Percentiles rank a stretch among this genome's conserved stretches.
phyloP scores from a whole-genome alignment of 1,140 invertebrate species.

The Arion vulgaris region DNA sequence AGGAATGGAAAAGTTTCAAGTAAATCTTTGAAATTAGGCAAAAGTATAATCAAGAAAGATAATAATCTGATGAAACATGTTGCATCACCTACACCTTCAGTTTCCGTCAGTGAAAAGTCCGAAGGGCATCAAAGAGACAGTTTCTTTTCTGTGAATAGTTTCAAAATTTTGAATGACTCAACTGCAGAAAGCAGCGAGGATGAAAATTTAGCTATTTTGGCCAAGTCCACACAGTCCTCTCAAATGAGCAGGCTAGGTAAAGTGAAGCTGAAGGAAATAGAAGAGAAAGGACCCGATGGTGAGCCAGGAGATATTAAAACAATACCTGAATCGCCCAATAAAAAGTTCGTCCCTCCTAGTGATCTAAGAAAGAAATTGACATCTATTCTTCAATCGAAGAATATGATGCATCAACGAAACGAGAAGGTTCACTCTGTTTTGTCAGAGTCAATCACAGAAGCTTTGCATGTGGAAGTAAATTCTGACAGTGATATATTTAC shows the following conservation, averaged over 20 bases:
- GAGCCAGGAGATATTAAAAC: constrained; percentile 8
- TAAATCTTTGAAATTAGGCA: neutral
- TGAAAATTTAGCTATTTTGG: neutral
- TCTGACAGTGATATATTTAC: constrained; percentile 22
- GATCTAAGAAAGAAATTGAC: constrained; percentile 28
- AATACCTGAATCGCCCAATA: constrained; percentile 5
- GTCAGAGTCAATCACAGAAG: neutral
- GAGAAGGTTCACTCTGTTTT: neutral
- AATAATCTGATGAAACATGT: neutral
- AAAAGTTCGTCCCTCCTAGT: constrained; percentile 29
- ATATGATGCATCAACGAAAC: constrained; percentile 24
- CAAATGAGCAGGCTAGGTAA: constrained; percentile 37
- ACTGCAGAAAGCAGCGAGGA: constrained; percentile 26
- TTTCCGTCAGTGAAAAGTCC: neutral
- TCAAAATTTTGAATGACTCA: constrained; percentile 14
- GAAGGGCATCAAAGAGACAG: constrained; percentile 11
- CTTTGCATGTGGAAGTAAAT: constrained; percentile 26
- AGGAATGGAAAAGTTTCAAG: neutral
- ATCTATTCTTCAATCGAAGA: constrained; percentile 33
- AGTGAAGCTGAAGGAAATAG: constrained; percentile 25
- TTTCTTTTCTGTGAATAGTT: constrained; percentile 15
- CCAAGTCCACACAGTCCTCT: neutral
- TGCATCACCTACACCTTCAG: neutral
- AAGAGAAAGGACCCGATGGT: neutral
- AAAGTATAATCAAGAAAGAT: neutral